These are phyloP conservation scores for Parnassius orleans DNA, from an alignment of 2,888 invertebrate species.

Conservation along the genomic window DNA sequence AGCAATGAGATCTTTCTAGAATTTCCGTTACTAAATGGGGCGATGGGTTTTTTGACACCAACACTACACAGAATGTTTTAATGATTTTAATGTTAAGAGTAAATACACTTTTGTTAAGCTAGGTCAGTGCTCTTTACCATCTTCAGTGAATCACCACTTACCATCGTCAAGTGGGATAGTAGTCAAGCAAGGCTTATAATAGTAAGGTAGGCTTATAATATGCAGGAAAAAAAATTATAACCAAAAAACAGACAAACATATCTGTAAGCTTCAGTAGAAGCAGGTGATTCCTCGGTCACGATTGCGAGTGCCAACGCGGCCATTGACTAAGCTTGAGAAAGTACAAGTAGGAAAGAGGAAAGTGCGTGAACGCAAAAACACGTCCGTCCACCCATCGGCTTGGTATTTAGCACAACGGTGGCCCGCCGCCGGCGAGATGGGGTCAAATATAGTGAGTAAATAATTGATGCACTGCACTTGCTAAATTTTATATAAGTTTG, in stretches of 20 bases:
- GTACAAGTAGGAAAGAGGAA: conserved; percentile 66
- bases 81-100: too few relatives aligned
- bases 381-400: conserved; percentile 43
- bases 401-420: conserved; percentile 53
- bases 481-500: not conserved
- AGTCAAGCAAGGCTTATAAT: too few relatives aligned
- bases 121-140: too few relatives aligned
- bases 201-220: too few relatives aligned
- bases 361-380: conserved; percentile 69
- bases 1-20: too few relatives aligned
- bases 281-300: conserved; percentile 12
- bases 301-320: not conserved
- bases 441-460: conserved; percentile 8
- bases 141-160: too few relatives aligned
- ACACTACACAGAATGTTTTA: too few relatives aligned
- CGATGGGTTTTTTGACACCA: too few relatives aligned
- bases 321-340: conserved; percentile 51
- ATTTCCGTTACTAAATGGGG: too few relatives aligned
- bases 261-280: conserved; percentile 2
- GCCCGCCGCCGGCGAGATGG: conserved; percentile 14
- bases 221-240: too few relatives aligned
- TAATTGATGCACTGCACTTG: conserved; percentile 3
- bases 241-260: not conserved
- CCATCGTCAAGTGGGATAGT: too few relatives aligned
- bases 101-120: too few relatives aligned